phyloP scores from a whole-genome alignment of 2,888 invertebrate genomes.

The Microctonus brassicae region DNA sequence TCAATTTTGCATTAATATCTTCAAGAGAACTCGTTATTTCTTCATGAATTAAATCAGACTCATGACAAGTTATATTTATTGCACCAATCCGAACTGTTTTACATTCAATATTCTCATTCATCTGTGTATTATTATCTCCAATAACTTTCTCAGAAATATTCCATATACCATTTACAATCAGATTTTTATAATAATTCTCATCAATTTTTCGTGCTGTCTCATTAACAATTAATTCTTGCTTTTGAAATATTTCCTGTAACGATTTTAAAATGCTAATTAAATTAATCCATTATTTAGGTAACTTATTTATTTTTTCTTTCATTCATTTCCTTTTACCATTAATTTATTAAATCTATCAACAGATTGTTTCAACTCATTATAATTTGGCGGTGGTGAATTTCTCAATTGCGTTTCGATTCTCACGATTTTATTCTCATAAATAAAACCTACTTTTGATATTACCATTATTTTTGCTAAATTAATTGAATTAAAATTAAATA shows the following conservation, averaged over 20 bases:
- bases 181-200: constrained; percentile 48
- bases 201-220: constrained; percentile 46
- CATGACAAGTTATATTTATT: constrained; percentile 31
- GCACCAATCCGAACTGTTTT: constrained; percentile 43
- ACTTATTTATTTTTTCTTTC: background rate
- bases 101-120: constrained; percentile 41
- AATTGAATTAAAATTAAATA: constrained; percentile 44
- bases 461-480: constrained; percentile 51
- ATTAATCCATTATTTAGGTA: background rate
- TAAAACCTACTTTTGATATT: constrained; percentile 58
- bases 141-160: constrained; percentile 42
- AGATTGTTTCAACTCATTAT: constrained; percentile 57
- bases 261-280: background rate
- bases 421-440: constrained; percentile 50
- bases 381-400: constrained; percentile 58
- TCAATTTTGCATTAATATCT: constrained; percentile 38
- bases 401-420: constrained; percentile 56
- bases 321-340: constrained; percentile 57
- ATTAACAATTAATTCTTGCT: constrained; percentile 53
- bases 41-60: constrained; percentile 36
- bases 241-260: constrained; percentile 47
- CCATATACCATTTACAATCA: constrained; percentile 49
- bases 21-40: constrained; percentile 24
- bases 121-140: constrained; percentile 35
- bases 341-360: constrained; percentile 55